Percentiles rank a stretch among this genome's conserved stretches.
These are phyloP conservation scores for Lasaia peninsularis DNA, from an alignment of 1,140 invertebrate genomes.

Conservation along the genomic window DNA sequence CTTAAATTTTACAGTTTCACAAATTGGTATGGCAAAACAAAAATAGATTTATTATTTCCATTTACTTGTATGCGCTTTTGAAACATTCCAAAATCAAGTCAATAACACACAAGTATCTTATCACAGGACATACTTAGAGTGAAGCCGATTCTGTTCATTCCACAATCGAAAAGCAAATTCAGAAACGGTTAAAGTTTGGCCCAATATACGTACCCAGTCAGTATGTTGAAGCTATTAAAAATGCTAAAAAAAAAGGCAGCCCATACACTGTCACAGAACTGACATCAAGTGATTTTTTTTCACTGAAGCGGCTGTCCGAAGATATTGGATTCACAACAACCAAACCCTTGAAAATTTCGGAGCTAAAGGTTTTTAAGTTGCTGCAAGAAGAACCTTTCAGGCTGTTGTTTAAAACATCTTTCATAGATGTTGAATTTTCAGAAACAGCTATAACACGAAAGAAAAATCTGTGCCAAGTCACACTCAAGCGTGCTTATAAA, in stretches of 20 bases:
- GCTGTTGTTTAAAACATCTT: slow-evolving; percentile 18
- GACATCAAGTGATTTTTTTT: slow-evolving; percentile 30
- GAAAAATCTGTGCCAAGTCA: slow-evolving; percentile 6
- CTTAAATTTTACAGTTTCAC: slow-evolving; percentile 23
- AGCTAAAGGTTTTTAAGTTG: slow-evolving; percentile 17
- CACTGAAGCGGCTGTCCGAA: slow-evolving; percentile 15
- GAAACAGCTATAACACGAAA: slow-evolving; percentile 13
- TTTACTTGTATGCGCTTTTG: slow-evolving; percentile 24
- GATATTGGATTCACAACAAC: slow-evolving; percentile 17
- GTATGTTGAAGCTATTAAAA: slow-evolving; percentile 31
- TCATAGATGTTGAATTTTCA: slow-evolving; percentile 13
- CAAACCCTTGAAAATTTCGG: slow-evolving; percentile 14
- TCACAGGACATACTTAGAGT: slow-evolving; percentile 24
- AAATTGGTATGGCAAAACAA: slow-evolving; percentile 6
- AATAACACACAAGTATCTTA: slow-evolving; percentile 23
- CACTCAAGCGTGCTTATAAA: slow-evolving; percentile 11
- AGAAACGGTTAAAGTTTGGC: slow-evolving; percentile 24
- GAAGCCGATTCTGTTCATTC: slow-evolving; percentile 25
- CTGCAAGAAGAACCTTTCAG: slow-evolving; percentile 16
- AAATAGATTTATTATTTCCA: slow-evolving; percentile 21
- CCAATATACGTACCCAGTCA: slow-evolving; percentile 35
- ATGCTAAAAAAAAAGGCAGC: slow-evolving; percentile 36
- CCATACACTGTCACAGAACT: slow-evolving; percentile 36
- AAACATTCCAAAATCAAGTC: slow-evolving; percentile 22
- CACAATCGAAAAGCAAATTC: slow-evolving; percentile 23